Conservation (phyloP, 2,797 vertebrate species). For the Melanotaenia nigrans region DNA sequence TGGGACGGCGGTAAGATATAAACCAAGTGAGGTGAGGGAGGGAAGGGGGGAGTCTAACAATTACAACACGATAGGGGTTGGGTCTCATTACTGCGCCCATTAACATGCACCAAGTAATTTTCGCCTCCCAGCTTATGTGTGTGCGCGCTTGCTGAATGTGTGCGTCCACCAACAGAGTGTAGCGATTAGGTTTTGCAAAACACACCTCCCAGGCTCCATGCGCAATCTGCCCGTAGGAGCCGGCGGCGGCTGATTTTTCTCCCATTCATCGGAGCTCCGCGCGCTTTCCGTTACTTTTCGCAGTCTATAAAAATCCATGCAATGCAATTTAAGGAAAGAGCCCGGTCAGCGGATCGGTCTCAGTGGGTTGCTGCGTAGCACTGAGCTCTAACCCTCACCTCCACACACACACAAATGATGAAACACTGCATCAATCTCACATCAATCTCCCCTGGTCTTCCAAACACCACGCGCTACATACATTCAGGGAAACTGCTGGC, state of each 20-base stretch:
- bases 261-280: slow-evolving; percentile 33
- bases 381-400: slow-evolving; percentile 34
- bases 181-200: slow-evolving; percentile 50
- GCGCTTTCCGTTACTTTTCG: slow-evolving; percentile 39
- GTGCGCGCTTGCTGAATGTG: slow-evolving; percentile 24
- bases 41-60: slow-evolving; percentile 68
- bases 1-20: slow-evolving; percentile 33
- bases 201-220: slow-evolving; percentile 60
- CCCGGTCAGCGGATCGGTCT: slow-evolving; percentile 70
- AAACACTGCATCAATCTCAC: slow-evolving; percentile 66
- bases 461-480: slow-evolving; percentile 20
- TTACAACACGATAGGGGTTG: slow-evolving; percentile 78
- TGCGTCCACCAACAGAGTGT: slow-evolving; percentile 46
- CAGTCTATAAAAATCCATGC: slow-evolving; percentile 57
- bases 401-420: slow-evolving; percentile 23
- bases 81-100: slow-evolving; percentile 81
- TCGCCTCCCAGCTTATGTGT: slow-evolving; percentile 46
- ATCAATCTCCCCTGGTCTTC: slow-evolving; percentile 30
- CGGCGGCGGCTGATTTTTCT: slow-evolving; percentile 51
- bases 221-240: slow-evolving; percentile 64
- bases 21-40: slow-evolving; percentile 1
- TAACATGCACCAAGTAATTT: slow-evolving; percentile 78
- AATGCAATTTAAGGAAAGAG: slow-evolving; percentile 57
- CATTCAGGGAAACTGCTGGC: slow-evolving; percentile 14
- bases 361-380: slow-evolving; percentile 55